These are phyloP conservation scores for Agrotis ipsilon DNA, from an alignment of 2,888 invertebrate genomes.

Conservation along the genomic window DNA sequence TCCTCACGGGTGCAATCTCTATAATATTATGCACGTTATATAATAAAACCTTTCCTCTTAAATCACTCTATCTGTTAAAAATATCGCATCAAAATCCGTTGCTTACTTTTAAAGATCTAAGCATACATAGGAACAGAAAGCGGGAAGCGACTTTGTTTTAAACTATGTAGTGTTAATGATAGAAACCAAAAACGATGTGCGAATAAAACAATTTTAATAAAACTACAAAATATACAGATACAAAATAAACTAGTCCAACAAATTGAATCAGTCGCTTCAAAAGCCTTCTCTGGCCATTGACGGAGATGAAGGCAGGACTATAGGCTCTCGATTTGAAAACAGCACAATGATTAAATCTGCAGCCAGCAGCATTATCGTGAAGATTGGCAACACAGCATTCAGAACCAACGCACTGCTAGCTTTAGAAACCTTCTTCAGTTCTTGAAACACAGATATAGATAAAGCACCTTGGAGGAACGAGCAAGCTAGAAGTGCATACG, in stretches of 20 bases:
- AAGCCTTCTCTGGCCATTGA: neutral
- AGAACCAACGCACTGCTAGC: constrained; percentile 70
- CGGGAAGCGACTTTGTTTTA: too few relatives aligned
- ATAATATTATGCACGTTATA: too few relatives aligned
- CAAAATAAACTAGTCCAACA: neutral
- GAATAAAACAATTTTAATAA: constrained; percentile 21
- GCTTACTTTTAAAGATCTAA: too few relatives aligned
- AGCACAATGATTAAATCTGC: constrained; percentile 77
- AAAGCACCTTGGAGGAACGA: constrained; percentile 68
- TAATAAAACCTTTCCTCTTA: too few relatives aligned
- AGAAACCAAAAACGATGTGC: neutral
- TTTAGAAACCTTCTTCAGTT: constrained; percentile 17
- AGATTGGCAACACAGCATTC: constrained; percentile 81
- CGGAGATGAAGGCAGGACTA: constrained; percentile 23
- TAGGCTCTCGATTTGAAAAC: constrained; percentile 69
- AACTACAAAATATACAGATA: constrained; percentile 24
- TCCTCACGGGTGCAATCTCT: too few relatives aligned
- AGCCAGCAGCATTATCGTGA: constrained; percentile 74
- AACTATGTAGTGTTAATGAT: too few relatives aligned
- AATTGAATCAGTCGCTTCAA: neutral
- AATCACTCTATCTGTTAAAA: too few relatives aligned
- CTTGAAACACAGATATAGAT: constrained; percentile 49
- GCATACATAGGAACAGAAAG: too few relatives aligned
- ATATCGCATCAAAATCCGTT: too few relatives aligned
- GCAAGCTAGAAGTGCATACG: constrained; percentile 77